Base-by-base conservation (phyloP, 2,888 invertebrate genomes). In the Andrena camellia region DNA sequence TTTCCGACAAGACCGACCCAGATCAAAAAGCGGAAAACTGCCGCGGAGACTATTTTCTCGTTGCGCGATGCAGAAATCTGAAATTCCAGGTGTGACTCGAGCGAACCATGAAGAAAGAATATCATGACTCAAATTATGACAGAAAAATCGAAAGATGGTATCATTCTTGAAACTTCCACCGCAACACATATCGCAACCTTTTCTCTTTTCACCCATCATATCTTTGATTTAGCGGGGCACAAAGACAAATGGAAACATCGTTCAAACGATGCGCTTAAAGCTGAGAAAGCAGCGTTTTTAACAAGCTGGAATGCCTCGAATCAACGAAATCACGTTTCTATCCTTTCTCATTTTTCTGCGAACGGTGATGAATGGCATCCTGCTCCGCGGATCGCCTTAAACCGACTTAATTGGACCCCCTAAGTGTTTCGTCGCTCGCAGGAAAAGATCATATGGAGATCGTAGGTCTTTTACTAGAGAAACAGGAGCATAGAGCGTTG, bases 1-100 rank as follows among this genome's bases (percentile, higher is more conserved):
- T 63, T 71, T 59, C 70, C 74, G 74, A 35, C 60, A 52, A 50
- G 50, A 67, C 62, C 70, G 62, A 76, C 72, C 69, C 42, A 76
- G 75, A 84, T 81, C 77, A 68, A 79, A 78, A 78, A 48, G 76
- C 83, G 79, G 82, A 87, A 86, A 79, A 71, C 66, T 54, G 57
- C 23, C 29, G 31, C 54, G 70, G 42, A 74, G 73, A 67, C 29
- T 60, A 52, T 75, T 80, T 52, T 77, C 62, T 35, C 75, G 42
- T 48, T 31, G 63, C n/a, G 57, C 66, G 64, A 50, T 71, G 74
- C 81, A 79, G 82, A 87, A 89, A 86, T 86, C 73, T 76, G 67
- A 77, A 85, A 87, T 86, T 78, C 71, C 74, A 33, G 17, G 42
- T 59, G 76, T 57, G 76, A 62, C 74, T 64, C 54, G 52, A 78